phyloP scores from a whole-genome alignment of 2,888 invertebrate genomes.

The Heliconius ismenius region DNA sequence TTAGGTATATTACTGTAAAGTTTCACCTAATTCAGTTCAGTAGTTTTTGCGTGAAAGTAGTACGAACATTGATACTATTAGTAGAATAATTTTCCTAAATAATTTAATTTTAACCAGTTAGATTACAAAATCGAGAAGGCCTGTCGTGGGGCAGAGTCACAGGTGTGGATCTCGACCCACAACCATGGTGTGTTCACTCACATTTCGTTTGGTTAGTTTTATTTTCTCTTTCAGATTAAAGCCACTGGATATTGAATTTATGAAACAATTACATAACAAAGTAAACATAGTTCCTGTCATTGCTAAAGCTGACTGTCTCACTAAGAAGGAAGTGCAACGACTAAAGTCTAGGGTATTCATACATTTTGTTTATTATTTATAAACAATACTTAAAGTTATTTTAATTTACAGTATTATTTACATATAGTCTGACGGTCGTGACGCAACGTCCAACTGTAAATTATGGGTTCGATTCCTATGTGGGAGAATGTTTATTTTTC shows the following conservation, averaged over 20 bases:
- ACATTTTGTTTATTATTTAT: neutral
- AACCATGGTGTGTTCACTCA: neutral
- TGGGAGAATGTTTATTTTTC: too few species aligned
- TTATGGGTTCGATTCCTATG: too few species aligned
- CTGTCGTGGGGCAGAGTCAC: too few species aligned
- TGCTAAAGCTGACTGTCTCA: slow-evolving; percentile 97
- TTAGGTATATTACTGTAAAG: too few species aligned
- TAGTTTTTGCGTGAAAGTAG: too few species aligned
- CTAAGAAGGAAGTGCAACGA: slow-evolving; percentile 93
- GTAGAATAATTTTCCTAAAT: neutral
- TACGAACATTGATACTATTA: too few species aligned
- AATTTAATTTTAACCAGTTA: neutral
- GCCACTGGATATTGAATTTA: slow-evolving; percentile 96
- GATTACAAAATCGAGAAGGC: neutral
- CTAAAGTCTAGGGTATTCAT: slow-evolving; percentile 89
- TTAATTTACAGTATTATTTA: neutral
- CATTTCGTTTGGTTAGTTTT: neutral
- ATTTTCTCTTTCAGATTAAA: slow-evolving; percentile 85
- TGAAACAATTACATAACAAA: slow-evolving; percentile 97
- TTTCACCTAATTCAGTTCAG: too few species aligned
- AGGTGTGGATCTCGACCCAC: neutral
- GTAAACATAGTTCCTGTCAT: slow-evolving; percentile 99
- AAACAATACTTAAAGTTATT: neutral
- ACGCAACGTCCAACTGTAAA: too few species aligned
- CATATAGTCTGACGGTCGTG: neutral